Conservation (phyloP, 2,113 vertebrate species). For the Centrocercus urophasianus region DNA sequence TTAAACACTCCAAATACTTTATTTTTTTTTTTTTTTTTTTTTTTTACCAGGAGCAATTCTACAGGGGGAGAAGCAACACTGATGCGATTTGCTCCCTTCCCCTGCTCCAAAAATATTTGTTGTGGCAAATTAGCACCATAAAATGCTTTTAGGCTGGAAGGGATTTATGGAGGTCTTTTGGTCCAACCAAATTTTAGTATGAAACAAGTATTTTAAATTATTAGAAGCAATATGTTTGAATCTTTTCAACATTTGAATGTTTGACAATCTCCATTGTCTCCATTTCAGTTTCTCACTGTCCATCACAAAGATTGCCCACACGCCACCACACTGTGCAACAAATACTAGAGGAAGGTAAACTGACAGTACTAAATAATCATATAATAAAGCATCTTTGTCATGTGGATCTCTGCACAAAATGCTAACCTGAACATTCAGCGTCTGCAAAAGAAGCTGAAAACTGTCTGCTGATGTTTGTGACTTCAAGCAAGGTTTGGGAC, state of each 20-base stretch:
- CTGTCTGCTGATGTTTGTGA: not conserved
- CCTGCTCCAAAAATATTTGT: not conserved
- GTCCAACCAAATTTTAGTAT: not conserved
- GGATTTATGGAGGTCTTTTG: fast-evolving
- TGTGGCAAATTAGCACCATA: not conserved
- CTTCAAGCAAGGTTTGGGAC: not conserved
- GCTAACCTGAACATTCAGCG: fast-evolving
- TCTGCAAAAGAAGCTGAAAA: not conserved
- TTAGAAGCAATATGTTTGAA: not conserved
- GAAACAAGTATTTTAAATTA: not conserved
- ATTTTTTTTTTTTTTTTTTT: not conserved
- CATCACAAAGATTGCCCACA: not conserved
- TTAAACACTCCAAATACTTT: not conserved
- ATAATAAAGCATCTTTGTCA: not conserved
- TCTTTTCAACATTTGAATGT: not conserved
- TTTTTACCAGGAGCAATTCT: not conserved
- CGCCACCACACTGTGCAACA: not conserved
- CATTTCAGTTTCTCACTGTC: not conserved
- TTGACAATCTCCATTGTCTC: not conserved
- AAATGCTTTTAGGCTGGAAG: not conserved
- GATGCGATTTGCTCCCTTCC: not conserved
- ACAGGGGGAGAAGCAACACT: not conserved
- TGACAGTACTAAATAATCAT: not conserved
- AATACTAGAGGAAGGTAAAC: not conserved
- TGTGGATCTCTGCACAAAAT: not conserved